These are phyloP conservation scores for Sander vitreus DNA, from an alignment of 2,113 vertebrate species.

Conservation along the genomic window DNA sequence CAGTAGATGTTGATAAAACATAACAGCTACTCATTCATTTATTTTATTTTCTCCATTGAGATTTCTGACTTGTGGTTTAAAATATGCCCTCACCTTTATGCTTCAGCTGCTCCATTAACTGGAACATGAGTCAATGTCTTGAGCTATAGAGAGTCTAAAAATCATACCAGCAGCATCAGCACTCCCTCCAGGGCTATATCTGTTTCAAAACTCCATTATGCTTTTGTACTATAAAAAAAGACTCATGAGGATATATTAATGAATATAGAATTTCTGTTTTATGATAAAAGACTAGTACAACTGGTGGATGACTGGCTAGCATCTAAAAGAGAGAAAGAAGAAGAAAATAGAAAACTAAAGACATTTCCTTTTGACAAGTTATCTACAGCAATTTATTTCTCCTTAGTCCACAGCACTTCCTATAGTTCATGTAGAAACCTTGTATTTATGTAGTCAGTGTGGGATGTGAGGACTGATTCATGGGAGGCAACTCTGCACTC, in stretches of 20 bases:
- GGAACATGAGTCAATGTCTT: background rate
- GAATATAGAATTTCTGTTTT: background rate
- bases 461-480: conserved; percentile 12
- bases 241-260: background rate
- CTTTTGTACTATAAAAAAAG: background rate
- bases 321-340: conserved; percentile 8
- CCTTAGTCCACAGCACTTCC: background rate
- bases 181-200: background rate
- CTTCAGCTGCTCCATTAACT: conserved; percentile 8
- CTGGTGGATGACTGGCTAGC: background rate
- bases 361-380: background rate
- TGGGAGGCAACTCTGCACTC: conserved; percentile 51
- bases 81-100: background rate
- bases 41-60: background rate
- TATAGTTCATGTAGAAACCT: background rate
- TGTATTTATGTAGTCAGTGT: conserved; percentile 18
- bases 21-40: conserved; percentile 3
- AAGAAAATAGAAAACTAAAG: background rate
- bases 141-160: background rate
- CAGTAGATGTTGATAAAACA: conserved; percentile 1
- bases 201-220: background rate
- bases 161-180: background rate
- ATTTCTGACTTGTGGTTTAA: background rate
- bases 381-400: background rate
- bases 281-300: background rate